Evolutionary conservation across 2,888 invertebrate genomes (phyloP), one percentile per base, ranked within the genome.

Genomic region (Plagodis pulveraria): DNA sequence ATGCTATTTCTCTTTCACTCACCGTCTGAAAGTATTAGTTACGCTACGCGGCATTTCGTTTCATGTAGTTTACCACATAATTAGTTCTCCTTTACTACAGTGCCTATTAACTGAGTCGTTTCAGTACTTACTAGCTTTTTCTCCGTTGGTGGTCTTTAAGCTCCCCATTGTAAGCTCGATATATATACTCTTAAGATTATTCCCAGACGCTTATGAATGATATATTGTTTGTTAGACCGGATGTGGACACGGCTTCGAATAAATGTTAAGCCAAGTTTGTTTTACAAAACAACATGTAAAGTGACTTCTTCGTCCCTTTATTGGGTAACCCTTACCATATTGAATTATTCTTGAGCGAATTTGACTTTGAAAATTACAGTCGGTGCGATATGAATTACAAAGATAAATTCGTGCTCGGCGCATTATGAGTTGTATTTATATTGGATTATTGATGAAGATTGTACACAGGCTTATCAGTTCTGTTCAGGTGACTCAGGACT

Each of bases 311-410:
- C 47, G 66, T 71, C 73, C 72, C 74, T 74, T 76, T 59, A 63
- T 62, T 55, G 6, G 34, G 54, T 67, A 70, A 71, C 68, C 65
- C 72, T 74, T 75, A 74, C 74, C 70, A 61, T 57, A 79, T 82
- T 81, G 76, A 76, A 45, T 45, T 10, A 78, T 78, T 52, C 46
- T 35, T 33, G 46, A 6, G 41, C 52, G 47, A 12, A 83, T 87
- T 87, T 86, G 83, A 85, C 82, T 89, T 87, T 83, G 76, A 86
- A 81, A 86, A 76, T 68, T 59, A 68, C 55, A 50, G 72, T 73
- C 86, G 85, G 81, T 87, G 86, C 79, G 63, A 64, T 10, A 40
- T 40, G 10, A 10, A 40, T 40, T 36, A 36, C 8, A 36, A 6
- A 36, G 22, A 22, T 22, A 22, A 22, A 22, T 22, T 22, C 22